These are phyloP conservation scores for Ennomos erosarius DNA, from an alignment of 2,888 invertebrate genomes.

Conservation along the genomic window DNA sequence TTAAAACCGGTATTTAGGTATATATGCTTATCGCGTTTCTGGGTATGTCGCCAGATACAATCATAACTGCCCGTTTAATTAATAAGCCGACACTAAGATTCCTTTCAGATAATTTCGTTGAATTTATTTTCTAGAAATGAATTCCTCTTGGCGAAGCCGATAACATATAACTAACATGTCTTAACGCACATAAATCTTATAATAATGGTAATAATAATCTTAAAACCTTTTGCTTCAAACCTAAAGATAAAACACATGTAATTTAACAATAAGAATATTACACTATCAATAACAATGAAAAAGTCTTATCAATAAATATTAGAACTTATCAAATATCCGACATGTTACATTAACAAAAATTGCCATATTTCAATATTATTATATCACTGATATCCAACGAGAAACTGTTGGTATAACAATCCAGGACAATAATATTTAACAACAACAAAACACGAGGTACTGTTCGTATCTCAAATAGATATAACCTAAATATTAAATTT, in stretches of 20 bases:
- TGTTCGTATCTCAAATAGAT: no score
- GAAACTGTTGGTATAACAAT: no score
- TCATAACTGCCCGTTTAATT: conserved; percentile 31
- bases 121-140: conserved; percentile 27
- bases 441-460: no score
- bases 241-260: conserved; percentile 8
- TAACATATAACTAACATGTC: conserved; percentile 17
- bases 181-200: conserved; percentile 11
- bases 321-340: conserved; percentile 10
- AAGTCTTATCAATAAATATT: conserved; percentile 18
- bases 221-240: conserved; percentile 13
- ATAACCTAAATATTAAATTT: no score
- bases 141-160: conserved; percentile 18
- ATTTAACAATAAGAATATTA: conserved; percentile 3
- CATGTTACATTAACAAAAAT: conserved; percentile 7
- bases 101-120: conserved; percentile 24
- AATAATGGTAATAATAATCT: conserved; percentile 6
- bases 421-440: no score
- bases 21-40: conserved; percentile 31
- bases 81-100: conserved; percentile 29
- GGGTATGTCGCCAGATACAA: conserved; percentile 29
- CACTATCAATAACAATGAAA: conserved; percentile 13
- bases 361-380: conserved; percentile 3
- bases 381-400: neutral
- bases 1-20: conserved; percentile 52